Base-by-base conservation (phyloP, 1,140 invertebrate species). In the Drosophila kepulauana region DNA sequence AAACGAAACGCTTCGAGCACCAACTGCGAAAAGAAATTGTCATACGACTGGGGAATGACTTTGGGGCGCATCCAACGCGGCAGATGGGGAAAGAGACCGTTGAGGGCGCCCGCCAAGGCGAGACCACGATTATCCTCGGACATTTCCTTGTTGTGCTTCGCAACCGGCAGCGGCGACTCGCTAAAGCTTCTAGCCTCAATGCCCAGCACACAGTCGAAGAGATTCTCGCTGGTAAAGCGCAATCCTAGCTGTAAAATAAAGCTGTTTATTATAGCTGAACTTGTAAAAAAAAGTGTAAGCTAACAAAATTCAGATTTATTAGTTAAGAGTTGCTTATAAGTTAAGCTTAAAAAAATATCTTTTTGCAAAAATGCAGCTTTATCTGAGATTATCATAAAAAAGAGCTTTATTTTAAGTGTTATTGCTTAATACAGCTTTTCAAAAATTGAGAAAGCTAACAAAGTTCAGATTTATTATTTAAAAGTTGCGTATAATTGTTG, bases 221-320 rank as follows among this genome's bases (percentile, higher is more conserved):
- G 92, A n/a, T 93, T 92, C 41, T 94, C 94, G 0, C 92, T 92
- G 1, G 94, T 94, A 52, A 92, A 94, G 65, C 92, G 91, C 1
- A 90, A 56, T 8, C 91, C 93, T 1, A 92, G 75, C 91, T 92
- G 43, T 0, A 74, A 8, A 10, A 10, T 11, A 16, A 11, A 43
- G 8, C 0, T 45, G n/a, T 1, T 45, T 48, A 48, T 11, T 48
- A 25, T 25, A 0, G 20, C 20, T 25, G 20, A 25, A 25, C 0
- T 25, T 20, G 0, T 2, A 20, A 25, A 25, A 25, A 20, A 25
- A 25, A 3, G 20, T 4, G 20, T 25, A 25, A 25, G 20, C 20
- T 25, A 25, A 25, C 20, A 25, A 25, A 25, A 4, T 25, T 25
- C 3, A 25, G 20, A 25, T 25, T 25, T 25, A 25, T 25, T 25